phyloP scores from a whole-genome alignment of 2,113 vertebrate genomes.

The Hippocampus abdominalis region DNA sequence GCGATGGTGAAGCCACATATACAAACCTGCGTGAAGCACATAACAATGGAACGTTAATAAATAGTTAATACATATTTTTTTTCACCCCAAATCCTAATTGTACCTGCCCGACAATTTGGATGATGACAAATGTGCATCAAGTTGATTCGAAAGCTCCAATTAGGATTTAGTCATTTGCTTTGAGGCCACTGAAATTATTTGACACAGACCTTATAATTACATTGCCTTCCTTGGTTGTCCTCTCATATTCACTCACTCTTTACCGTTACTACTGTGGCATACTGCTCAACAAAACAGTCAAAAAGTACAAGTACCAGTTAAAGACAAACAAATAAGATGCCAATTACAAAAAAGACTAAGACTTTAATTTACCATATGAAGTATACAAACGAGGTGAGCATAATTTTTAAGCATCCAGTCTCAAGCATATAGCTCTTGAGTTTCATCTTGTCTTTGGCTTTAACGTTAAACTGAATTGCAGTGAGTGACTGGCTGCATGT shows the following conservation, averaged over 20 bases:
- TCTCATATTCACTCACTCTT: neutral
- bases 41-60: neutral
- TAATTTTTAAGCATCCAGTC: too few species aligned
- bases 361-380: too few species aligned
- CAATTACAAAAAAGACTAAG: too few species aligned
- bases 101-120: neutral
- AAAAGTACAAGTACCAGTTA: too few species aligned
- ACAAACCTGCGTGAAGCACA: conserved; percentile 74
- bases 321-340: too few species aligned
- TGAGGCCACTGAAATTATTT: neutral
- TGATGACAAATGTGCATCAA: neutral
- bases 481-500: neutral
- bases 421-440: neutral
- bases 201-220: neutral
- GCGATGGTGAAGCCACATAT: conserved; percentile 90
- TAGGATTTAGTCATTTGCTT: neutral
- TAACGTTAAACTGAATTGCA: neutral
- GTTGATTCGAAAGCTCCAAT: neutral
- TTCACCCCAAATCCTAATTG: neutral
- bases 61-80: neutral
- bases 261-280: too few species aligned
- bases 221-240: neutral
- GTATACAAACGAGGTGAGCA: too few species aligned
- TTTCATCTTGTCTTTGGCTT: neutral
- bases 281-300: too few species aligned